A percentile compares a stretch with the other conserved stretches of the same genome.
These are phyloP conservation scores for Operophtera brumata DNA, from an alignment of 2,888 invertebrate genomes.

Conservation along the genomic window DNA sequence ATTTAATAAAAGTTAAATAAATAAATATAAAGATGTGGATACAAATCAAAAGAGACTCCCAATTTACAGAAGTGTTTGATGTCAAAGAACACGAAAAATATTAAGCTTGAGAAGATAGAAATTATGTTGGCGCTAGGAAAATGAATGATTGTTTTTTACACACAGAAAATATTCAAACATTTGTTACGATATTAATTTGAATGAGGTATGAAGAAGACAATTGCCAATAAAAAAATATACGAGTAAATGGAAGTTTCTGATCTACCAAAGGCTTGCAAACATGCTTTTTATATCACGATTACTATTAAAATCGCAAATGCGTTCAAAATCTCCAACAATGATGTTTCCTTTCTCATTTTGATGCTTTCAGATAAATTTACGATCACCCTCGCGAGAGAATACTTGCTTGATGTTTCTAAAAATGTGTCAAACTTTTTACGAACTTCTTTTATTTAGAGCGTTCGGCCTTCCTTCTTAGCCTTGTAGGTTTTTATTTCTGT, in stretches of 20 bases:
- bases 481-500: slow-evolving; percentile 65
- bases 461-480: slow-evolving; percentile 74
- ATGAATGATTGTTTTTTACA: too few species aligned
- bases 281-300: neutral
- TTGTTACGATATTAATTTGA: too few species aligned
- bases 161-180: too few species aligned
- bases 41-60: neutral
- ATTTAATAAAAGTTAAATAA: too few species aligned
- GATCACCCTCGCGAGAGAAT: slow-evolving; percentile 68
- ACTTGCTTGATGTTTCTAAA: slow-evolving; percentile 79
- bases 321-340: slow-evolving; percentile 76
- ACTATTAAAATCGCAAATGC: slow-evolving; percentile 42
- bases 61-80: neutral
- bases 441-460: slow-evolving; percentile 78
- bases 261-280: neutral
- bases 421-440: slow-evolving; percentile 81
- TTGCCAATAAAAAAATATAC: too few species aligned
- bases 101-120: too few species aligned
- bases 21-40: neutral
- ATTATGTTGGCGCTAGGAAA: too few species aligned
- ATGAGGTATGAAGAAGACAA: too few species aligned
- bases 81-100: neutral
- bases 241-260: too few species aligned
- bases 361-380: slow-evolving; percentile 74
- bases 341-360: slow-evolving; percentile 78